Evolutionary conservation across 2,888 invertebrate species (phyloP).

Genomic region (Argynnis bischoffii): DNA sequence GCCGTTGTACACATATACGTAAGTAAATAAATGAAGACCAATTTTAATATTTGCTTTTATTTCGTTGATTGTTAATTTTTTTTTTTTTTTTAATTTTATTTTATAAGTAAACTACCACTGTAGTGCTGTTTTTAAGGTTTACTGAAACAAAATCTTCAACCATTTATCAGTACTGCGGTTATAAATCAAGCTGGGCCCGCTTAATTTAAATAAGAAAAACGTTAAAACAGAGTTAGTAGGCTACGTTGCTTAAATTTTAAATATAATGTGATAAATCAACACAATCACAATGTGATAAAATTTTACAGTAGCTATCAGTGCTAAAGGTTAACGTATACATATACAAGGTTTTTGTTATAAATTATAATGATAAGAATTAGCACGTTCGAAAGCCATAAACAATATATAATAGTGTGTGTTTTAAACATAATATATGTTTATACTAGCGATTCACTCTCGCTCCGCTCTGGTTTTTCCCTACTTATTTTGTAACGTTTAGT

Average conservation of each 20-base stretch:
- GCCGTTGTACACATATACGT: no score
- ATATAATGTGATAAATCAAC: no score
- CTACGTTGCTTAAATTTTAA: conserved; percentile 34
- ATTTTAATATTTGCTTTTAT: neutral
- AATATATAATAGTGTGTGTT: no score
- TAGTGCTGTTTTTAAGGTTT: conserved; percentile 26
- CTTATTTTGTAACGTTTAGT: no score
- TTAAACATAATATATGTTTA: no score
- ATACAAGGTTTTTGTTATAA: no score
- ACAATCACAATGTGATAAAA: neutral
- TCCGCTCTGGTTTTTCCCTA: no score
- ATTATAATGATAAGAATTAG: no score
- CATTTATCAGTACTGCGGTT: conserved; percentile 40
- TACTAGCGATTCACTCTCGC: no score
- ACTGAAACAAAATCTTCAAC: conserved; percentile 38
- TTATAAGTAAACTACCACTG: conserved; percentile 29
- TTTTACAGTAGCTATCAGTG: neutral
- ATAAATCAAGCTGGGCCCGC: conserved; percentile 41
- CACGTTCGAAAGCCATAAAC: no score
- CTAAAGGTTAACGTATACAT: no score
- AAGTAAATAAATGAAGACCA: no score
- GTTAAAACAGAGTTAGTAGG: conserved; percentile 40
- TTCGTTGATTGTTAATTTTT: neutral
- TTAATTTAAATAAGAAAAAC: conserved; percentile 43
- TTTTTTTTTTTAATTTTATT: conserved; percentile 22